Base-by-base conservation (phyloP, 2,797 vertebrate genomes). In the Bradypodion ventrale region DNA sequence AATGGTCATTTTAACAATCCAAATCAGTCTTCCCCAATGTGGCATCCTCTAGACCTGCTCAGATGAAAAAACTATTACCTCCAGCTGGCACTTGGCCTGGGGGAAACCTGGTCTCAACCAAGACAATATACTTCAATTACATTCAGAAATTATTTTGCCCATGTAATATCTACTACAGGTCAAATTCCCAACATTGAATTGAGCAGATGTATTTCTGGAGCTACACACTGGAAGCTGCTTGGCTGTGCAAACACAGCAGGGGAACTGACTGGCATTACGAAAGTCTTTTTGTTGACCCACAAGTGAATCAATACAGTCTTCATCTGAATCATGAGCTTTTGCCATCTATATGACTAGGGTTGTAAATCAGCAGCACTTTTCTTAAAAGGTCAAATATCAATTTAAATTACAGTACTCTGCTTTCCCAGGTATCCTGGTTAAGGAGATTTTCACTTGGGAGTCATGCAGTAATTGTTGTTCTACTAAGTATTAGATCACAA, bases 351-450 rank as follows among this genome's bases (percentile, higher is more conserved):
- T 46, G 40, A 72, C 10, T 52, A 2, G 13, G 12, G 29, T 15
- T 79, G 21, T 74, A 74, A 79, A 73, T 52, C 59, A 65, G 52
- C 40, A 73, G 63, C 19, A 83, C 15, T 15, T 16, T 83, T 65
- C 65, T 60, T 60, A 35, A 83, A 83, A 73, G 60, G 63, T 83
- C 56, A 84, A 56, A 27, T 44, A 16, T n/a, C 82, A 62, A 29
- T 21, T 13, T 42, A 60, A 70, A n/a, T 72, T n/a, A n/a, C n/a
- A n/a, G 37, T 44, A 35, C 23, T 37, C 76, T 52, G 59, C 32
- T 73, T 49, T 73, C 2, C 56, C 25, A 37, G 68, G 29, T 62
- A 62, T 35, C 13, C 13, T 49, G 40, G 15, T n/a, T 56, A 65
- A 73, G 23, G 27, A 27, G 63, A 63, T n/a, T 63, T 49, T 70